phyloP scores from a whole-genome alignment of 1,140 invertebrate species.

The Hyles vespertilio region DNA sequence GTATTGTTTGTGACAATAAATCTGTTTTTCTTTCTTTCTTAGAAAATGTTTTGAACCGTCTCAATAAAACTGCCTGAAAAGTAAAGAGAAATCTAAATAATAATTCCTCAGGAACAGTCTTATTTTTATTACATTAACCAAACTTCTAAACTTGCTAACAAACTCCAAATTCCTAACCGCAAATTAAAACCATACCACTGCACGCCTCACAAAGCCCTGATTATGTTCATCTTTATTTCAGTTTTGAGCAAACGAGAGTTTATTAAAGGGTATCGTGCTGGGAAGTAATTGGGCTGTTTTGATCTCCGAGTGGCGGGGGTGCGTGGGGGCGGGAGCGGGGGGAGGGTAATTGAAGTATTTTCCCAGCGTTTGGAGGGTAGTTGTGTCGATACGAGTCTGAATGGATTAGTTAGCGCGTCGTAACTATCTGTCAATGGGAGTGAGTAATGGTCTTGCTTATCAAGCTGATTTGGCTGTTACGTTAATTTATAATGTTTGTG shows the following conservation, averaged over 20 bases:
- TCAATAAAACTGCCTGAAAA: too few relatives aligned
- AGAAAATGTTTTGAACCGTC: too few relatives aligned
- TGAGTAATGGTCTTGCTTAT: background rate
- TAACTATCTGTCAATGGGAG: constrained; percentile 35
- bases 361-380: constrained; percentile 55
- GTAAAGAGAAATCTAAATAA: too few relatives aligned
- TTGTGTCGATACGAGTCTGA: constrained; percentile 34
- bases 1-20: too few relatives aligned
- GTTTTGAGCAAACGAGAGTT: constrained; percentile 58
- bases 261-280: constrained; percentile 62
- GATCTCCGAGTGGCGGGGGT: constrained; percentile 30
- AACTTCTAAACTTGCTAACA: background rate
- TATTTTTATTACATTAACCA: background rate
- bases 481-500: background rate
- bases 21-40: too few relatives aligned
- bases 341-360: constrained; percentile 65
- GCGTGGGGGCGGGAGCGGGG: constrained; percentile 28
- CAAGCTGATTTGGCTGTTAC: background rate
- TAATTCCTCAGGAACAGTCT: too few relatives aligned
- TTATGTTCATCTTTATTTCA: constrained; percentile 66
- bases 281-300: constrained; percentile 68
- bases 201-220: constrained; percentile 12
- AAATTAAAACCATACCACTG: background rate
- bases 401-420: constrained; percentile 64
- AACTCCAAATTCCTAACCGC: background rate